Conservation (phyloP, 2,888 invertebrate species). For the Griposia aprilina region DNA sequence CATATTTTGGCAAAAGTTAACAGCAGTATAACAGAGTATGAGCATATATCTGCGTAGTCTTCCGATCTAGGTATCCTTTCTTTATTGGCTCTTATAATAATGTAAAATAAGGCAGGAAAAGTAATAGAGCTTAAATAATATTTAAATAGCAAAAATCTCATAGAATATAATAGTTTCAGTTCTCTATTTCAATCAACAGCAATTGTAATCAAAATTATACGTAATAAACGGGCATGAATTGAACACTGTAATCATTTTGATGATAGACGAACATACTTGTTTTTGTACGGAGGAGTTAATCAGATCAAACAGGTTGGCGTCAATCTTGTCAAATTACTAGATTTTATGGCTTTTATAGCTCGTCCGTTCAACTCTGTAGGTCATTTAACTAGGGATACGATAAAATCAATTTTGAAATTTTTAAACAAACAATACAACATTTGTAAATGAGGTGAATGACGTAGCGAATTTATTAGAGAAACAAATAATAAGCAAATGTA, state of each 20-base stretch:
- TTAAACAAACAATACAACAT: slow-evolving; percentile 24
- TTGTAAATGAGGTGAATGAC: slow-evolving; percentile 27
- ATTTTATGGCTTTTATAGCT: slow-evolving; percentile 53
- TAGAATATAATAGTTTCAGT: slow-evolving; percentile 38
- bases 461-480: slow-evolving; percentile 22
- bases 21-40: background rate
- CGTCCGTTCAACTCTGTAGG: slow-evolving; percentile 32
- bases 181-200: slow-evolving; percentile 67
- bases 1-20: background rate
- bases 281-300: slow-evolving; percentile 71
- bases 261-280: slow-evolving; percentile 71
- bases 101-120: slow-evolving; percentile 5
- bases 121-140: slow-evolving; percentile 13
- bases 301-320: slow-evolving; percentile 72
- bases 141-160: slow-evolving; percentile 39
- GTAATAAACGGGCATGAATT: slow-evolving; percentile 69
- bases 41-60: background rate
- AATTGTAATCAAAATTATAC: slow-evolving; percentile 66
- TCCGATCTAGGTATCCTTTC: background rate
- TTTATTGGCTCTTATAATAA: background rate
- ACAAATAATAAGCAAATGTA: slow-evolving; percentile 29
- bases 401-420: background rate
- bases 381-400: slow-evolving; percentile 15
- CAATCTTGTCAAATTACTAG: slow-evolving; percentile 67
- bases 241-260: slow-evolving; percentile 74